These are phyloP conservation scores for Drosophila asahinai DNA, from an alignment of 1,140 invertebrate genomes.

Conservation along the genomic window DNA sequence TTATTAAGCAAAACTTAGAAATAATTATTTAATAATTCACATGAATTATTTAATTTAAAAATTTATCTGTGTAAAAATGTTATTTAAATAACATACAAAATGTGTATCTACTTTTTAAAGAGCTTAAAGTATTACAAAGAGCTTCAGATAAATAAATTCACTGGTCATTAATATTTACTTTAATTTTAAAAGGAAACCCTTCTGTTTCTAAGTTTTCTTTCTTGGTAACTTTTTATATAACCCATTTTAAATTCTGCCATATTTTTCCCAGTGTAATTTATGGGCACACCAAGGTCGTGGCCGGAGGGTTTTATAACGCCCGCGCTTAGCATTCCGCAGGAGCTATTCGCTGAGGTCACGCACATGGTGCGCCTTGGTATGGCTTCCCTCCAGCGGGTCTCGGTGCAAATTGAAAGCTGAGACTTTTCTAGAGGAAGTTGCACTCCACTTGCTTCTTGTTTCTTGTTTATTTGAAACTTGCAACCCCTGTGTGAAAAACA, in stretches of 20 bases:
- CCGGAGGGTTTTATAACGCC: conserved; percentile 33
- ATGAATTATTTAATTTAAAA: too few species aligned
- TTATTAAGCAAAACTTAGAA: too few species aligned
- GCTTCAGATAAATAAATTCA: too few species aligned
- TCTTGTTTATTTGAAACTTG: conserved; percentile 13
- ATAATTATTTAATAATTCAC: too few species aligned
- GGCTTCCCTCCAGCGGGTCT: conserved; percentile 20
- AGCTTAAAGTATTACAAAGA: too few species aligned
- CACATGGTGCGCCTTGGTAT: conserved; percentile 30
- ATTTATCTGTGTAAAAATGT: too few species aligned
- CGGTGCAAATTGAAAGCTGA: conserved; percentile 42
- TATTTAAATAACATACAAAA: not conserved
- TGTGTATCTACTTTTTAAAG: not conserved
- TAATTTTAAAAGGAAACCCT: not conserved
- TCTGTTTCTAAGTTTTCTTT: not conserved
- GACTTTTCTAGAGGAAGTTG: conserved; percentile 44
- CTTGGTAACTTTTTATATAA: too few species aligned
- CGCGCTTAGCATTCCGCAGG: conserved; percentile 18
- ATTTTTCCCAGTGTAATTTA: conserved; percentile 26
- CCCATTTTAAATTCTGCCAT: not conserved
- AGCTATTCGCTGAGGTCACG: conserved; percentile 50
- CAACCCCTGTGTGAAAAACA: conserved; percentile 25
- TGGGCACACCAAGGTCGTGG: conserved; percentile 57
- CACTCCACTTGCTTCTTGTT: conserved; percentile 30
- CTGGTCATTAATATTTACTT: too few species aligned